Evolutionary conservation across 1,140 invertebrate species (phyloP).

Genomic region (Brachystomella parvula): DNA sequence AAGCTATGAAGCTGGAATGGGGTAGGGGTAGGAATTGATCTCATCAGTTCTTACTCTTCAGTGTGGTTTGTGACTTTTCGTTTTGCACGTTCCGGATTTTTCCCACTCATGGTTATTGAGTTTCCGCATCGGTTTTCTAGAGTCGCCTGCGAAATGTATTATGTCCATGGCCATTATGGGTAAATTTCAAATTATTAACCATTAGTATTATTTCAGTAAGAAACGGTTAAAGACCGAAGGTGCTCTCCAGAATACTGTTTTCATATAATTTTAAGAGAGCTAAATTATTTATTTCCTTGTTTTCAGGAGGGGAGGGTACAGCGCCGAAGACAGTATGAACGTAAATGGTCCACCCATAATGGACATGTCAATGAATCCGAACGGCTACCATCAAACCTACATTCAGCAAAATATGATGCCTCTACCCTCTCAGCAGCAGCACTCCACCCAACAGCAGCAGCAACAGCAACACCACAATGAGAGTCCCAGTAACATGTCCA

Average conservation of each 20-base stretch:
- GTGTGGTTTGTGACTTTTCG: too few species aligned
- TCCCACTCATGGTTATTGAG: not conserved
- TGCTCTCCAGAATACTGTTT: too few species aligned
- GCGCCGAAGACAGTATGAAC: conserved; percentile 35
- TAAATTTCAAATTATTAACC: too few species aligned
- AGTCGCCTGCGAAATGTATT: not conserved
- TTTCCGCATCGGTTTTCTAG: not conserved
- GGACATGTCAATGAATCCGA: conserved; percentile 40
- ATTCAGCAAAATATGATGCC: conserved; percentile 37
- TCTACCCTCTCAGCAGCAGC: conserved; percentile 32
- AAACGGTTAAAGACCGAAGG: too few species aligned
- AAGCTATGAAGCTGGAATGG: too few species aligned
- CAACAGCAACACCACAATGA: conserved; percentile 34
- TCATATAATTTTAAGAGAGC: too few species aligned
- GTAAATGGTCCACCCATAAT: conserved; percentile 39
- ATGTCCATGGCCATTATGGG: too few species aligned
- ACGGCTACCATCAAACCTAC: conserved; percentile 38
- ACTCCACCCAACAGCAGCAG: conserved; percentile 16
- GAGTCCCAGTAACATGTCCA: conserved; percentile 30
- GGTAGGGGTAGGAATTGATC: too few species aligned
- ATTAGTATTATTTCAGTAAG: too few species aligned
- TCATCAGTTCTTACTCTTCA: too few species aligned
- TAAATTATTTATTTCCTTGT: too few species aligned
- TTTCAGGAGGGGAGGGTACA: conserved; percentile 23
- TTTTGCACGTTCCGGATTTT: too few species aligned